Percentiles rank a stretch among this genome's conserved stretches.
phyloP scores from a whole-genome alignment of 2,113 vertebrate species.

The Sclerurus mexicanus region DNA sequence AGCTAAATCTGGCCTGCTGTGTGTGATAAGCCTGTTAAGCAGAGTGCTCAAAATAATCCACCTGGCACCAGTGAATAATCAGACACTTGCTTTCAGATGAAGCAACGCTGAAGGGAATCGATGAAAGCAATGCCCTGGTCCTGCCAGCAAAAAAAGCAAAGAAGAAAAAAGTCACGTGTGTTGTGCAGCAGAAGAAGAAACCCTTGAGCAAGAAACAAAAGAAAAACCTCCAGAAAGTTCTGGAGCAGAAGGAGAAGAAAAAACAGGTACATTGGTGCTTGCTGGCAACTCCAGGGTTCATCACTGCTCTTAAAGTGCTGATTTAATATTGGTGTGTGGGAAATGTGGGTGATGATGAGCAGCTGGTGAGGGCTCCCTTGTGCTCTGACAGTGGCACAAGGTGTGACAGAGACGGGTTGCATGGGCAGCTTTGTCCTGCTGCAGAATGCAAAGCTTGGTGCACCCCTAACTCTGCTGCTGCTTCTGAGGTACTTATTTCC shows the following conservation, averaged over 20 bases:
- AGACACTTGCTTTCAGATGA: constrained; percentile 66
- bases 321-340: rapidly evolving
- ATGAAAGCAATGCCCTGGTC: constrained; percentile 86
- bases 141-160: constrained; percentile 83
- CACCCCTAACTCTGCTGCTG: rapidly evolving
- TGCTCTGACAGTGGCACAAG: rapidly evolving
- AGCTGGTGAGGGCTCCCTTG: not conserved
- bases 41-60: not conserved
- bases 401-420: rapidly evolving
- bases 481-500: not conserved
- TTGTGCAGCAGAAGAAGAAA: constrained; percentile 69
- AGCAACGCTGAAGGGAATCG: constrained; percentile 83
- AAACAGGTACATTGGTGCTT: constrained; percentile 69
- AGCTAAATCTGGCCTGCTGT: not conserved
- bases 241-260: constrained; percentile 94
- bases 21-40: not conserved
- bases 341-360: rapidly evolving
- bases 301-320: rapidly evolving
- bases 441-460: not conserved
- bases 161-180: constrained; percentile 51
- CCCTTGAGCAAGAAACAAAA: constrained; percentile 89
- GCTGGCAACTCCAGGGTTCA: rapidly evolving
- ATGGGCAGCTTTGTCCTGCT: not conserved
- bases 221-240: constrained; percentile 86
- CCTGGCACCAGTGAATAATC: not conserved